Percentiles rank a stretch among this genome's conserved stretches.
These are phyloP conservation scores for Cromileptes altivelis DNA, from an alignment of 2,113 vertebrate species.

Conservation along the genomic window DNA sequence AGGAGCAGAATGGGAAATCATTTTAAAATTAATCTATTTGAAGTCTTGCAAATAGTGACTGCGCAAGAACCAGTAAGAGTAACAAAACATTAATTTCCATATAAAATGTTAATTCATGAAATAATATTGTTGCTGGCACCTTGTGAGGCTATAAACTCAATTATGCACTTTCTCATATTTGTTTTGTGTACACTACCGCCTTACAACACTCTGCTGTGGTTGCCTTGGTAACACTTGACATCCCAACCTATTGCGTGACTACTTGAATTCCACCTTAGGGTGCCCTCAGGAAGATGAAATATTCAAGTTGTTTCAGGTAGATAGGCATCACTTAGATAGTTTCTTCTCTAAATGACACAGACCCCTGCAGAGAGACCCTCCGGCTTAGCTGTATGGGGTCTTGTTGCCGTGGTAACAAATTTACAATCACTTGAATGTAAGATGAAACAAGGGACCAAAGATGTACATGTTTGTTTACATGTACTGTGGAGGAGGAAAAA, in stretches of 20 bases:
- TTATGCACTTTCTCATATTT: neutral
- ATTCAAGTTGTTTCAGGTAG: conserved; percentile 42
- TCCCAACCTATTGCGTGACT: neutral
- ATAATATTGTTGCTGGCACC: conserved; percentile 13
- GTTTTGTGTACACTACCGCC: neutral
- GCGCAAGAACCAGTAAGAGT: neutral
- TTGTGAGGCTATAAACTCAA: neutral
- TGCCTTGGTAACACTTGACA: conserved; percentile 40
- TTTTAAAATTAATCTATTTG: too few species aligned
- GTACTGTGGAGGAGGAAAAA: neutral
- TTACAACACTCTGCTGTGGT: conserved; percentile 9
- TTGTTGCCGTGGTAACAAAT: conserved; percentile 64
- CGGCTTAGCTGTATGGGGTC: conserved; percentile 37
- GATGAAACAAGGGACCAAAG: neutral
- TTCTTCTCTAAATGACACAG: conserved; percentile 48
- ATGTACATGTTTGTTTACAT: conserved; percentile 21
- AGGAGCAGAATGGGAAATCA: too few species aligned
- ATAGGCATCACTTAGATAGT: conserved; percentile 35
- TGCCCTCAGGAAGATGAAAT: conserved; percentile 46
- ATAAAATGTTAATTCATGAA: neutral
- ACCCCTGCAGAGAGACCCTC: conserved; percentile 40
- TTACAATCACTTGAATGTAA: conserved; percentile 22
- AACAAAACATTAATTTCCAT: neutral
- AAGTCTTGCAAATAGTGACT: too few species aligned
- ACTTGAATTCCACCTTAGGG: conserved; percentile 56